Percentiles rank a stretch among this genome's conserved stretches.
phyloP scores from a whole-genome alignment of 2,888 invertebrate species.

The Pandemis corylana region DNA sequence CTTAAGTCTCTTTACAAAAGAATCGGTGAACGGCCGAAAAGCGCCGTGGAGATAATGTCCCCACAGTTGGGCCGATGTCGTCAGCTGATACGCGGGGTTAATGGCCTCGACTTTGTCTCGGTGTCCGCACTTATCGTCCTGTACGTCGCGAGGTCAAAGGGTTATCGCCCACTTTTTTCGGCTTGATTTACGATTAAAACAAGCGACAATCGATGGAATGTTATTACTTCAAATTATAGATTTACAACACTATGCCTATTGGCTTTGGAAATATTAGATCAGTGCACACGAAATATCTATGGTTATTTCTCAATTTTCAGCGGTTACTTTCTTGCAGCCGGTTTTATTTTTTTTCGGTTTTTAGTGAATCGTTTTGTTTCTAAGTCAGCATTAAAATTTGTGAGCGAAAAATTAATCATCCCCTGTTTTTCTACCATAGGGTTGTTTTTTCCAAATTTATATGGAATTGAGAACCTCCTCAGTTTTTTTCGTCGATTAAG shows the following conservation, averaged over 20 bases:
- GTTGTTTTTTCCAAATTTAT: too few relatives aligned
- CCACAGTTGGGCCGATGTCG: slow-evolving; percentile 75
- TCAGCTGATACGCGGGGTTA: slow-evolving; percentile 82
- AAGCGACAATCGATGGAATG: slow-evolving; percentile 20
- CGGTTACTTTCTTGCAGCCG: too few relatives aligned
- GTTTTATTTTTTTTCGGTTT: too few relatives aligned
- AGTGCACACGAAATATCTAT: not conserved
- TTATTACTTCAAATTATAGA: slow-evolving; percentile 6
- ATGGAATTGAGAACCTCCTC: too few relatives aligned
- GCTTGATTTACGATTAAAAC: slow-evolving; percentile 53
- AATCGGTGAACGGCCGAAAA: slow-evolving; percentile 74
- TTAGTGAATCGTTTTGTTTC: too few relatives aligned
- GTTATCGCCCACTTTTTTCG: slow-evolving; percentile 72
- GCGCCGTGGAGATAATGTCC: slow-evolving; percentile 74
- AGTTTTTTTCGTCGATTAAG: too few relatives aligned
- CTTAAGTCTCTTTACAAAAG: slow-evolving; percentile 11
- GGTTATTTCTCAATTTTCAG: too few relatives aligned
- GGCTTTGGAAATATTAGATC: too few relatives aligned
- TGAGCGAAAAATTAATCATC: too few relatives aligned
- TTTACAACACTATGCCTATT: not conserved
- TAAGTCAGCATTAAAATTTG: too few relatives aligned
- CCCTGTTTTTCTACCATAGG: too few relatives aligned
- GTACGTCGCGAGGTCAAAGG: slow-evolving; percentile 65
- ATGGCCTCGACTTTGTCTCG: slow-evolving; percentile 80
- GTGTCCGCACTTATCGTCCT: slow-evolving; percentile 71